Evolutionary conservation across 2,797 vertebrate genomes (phyloP).

Genomic region (Chromis chromis): DNA sequence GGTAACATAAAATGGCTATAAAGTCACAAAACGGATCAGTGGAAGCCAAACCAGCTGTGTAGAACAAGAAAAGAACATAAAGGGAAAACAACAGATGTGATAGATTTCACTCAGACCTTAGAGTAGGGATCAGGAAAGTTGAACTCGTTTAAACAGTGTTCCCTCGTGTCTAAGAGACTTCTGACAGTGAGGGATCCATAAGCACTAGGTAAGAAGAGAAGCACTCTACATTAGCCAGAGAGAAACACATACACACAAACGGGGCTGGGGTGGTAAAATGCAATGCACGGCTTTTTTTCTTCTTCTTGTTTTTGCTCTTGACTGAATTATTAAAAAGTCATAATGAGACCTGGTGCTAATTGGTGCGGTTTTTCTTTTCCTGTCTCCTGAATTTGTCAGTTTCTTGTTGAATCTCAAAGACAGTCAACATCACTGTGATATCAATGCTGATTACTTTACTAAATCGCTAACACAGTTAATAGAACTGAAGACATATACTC

Average conservation of each 20-base stretch:
- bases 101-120: conserved; percentile 87
- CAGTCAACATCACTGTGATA: neutral
- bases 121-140: conserved; percentile 99
- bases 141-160: conserved; percentile 99
- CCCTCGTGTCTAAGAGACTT: conserved; percentile 97
- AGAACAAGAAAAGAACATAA: conserved; percentile 17
- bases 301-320: neutral
- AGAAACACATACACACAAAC: conserved; percentile 59
- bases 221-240: conserved; percentile 77
- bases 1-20: neutral
- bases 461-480: neutral
- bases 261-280: neutral
- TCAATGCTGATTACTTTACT: neutral
- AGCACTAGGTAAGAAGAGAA: conserved; percentile 87
- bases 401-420: neutral
- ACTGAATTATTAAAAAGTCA: neutral
- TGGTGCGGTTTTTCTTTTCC: neutral
- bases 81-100: conserved; percentile 33
- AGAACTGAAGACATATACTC: neutral
- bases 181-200: conserved; percentile 98
- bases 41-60: conserved; percentile 12
- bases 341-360: neutral
- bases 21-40: conserved; percentile 8
- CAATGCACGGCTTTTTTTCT: neutral
- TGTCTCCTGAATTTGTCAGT: neutral